Conservation (phyloP, 1,140 invertebrate species). For the Drosophila mayri region DNA sequence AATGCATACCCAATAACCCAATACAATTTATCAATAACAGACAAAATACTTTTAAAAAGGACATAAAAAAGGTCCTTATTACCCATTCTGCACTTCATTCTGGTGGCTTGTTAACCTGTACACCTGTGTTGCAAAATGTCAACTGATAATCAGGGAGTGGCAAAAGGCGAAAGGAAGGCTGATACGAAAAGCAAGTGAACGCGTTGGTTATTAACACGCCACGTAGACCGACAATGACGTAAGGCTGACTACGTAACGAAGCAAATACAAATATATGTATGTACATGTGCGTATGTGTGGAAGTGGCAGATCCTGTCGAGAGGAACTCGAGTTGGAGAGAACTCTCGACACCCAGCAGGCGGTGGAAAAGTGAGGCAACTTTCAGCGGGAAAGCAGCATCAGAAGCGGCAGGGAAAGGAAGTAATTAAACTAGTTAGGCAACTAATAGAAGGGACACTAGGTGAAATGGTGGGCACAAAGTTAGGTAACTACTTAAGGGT, state of each 20-base stretch:
- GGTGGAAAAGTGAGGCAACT: slow-evolving; percentile 22
- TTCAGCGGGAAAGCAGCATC: slow-evolving; percentile 17
- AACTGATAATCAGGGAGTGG: slow-evolving; percentile 22
- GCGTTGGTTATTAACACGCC: slow-evolving; percentile 55
- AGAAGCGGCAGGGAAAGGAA: slow-evolving; percentile 3
- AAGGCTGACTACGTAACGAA: slow-evolving; percentile 52
- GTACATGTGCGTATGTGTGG: slow-evolving; percentile 12
- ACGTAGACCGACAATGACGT: slow-evolving; percentile 52
- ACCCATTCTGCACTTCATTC: background rate
- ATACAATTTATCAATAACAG: background rate
- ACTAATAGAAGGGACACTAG: slow-evolving; percentile 33
- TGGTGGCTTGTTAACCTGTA: slow-evolving; percentile 7
- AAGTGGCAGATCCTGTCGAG: slow-evolving; percentile 33
- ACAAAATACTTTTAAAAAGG: too few species aligned
- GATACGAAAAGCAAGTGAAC: slow-evolving; percentile 22
- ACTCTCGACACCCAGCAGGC: slow-evolving; percentile 42
- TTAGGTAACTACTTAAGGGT: slow-evolving; percentile 21
- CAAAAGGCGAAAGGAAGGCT: background rate
- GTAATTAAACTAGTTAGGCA: slow-evolving; percentile 46
- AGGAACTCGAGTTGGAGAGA: slow-evolving; percentile 5
- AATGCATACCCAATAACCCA: fast-evolving
- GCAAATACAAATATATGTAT: slow-evolving; percentile 16
- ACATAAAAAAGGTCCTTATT: background rate
- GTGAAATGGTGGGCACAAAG: slow-evolving; percentile 7
- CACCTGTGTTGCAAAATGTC: slow-evolving; percentile 44